Percentiles rank a stretch among this genome's conserved stretches.
Conservation (phyloP, 2,888 invertebrate genomes). For the Drosophila meridionalis region DNA sequence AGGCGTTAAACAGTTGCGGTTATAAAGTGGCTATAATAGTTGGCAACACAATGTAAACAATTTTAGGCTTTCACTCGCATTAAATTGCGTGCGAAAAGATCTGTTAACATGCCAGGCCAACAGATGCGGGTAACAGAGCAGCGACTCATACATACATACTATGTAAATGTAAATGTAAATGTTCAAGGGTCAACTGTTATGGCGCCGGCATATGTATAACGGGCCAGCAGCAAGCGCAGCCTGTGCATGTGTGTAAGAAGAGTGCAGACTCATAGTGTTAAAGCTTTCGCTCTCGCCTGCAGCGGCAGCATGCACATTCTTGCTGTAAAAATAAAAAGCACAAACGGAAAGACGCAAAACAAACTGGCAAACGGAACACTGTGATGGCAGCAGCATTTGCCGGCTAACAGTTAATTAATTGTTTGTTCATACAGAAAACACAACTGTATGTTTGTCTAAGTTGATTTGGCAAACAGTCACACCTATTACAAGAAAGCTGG, state of each 20-base stretch:
- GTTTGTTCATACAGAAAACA: conserved; percentile 1
- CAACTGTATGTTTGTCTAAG: not conserved
- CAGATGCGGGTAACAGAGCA: conserved; percentile 25
- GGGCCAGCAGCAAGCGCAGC: conserved; percentile 3
- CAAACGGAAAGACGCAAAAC: conserved; percentile 14
- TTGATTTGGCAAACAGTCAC: conserved; percentile 20
- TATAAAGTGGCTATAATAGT: conserved; percentile 53
- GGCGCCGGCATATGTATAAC: conserved; percentile 10
- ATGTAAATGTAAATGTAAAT: not conserved
- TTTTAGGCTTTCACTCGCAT: conserved; percentile 68
- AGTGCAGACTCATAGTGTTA: conserved; percentile 9
- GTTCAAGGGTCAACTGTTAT: not conserved
- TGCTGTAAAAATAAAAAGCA: conserved; percentile 12
- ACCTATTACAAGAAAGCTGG: conserved; percentile 26
- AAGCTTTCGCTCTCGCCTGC: conserved; percentile 10
- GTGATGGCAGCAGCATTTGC: not conserved
- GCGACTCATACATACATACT: not conserved
- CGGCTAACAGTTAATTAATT: conserved; percentile 20
- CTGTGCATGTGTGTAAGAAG: conserved; percentile 16
- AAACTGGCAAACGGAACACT: conserved; percentile 13
- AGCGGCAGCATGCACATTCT: conserved; percentile 18
- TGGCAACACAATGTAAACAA: conserved; percentile 43
- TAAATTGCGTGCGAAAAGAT: conserved; percentile 45
- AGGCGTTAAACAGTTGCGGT: conserved; percentile 69
- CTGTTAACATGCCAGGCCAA: conserved; percentile 4